Percentiles rank a stretch among this genome's conserved stretches.
Evolutionary conservation across 2,888 invertebrate genomes (phyloP).

Genomic region (Tyria jacobaeae): DNA sequence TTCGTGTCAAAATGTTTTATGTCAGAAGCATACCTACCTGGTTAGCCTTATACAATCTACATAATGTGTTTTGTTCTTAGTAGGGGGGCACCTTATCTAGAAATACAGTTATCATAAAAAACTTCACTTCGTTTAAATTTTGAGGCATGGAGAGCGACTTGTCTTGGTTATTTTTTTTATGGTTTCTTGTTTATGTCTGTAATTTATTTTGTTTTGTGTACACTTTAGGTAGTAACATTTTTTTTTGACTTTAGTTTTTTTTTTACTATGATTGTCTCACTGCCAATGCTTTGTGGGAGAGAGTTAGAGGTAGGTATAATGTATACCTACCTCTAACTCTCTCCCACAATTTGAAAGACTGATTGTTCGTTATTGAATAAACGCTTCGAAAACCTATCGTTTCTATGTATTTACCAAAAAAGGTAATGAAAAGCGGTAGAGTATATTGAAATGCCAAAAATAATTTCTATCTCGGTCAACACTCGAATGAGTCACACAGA

Average conservation of each 20-base stretch:
- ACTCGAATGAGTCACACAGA: constrained; percentile 52
- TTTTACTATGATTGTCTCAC: too few species aligned
- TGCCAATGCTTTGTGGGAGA: too few species aligned
- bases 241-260: not conserved
- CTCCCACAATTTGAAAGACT: too few species aligned
- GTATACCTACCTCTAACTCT: too few species aligned
- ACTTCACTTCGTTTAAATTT: not conserved
- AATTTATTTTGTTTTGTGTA: not conserved
- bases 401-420: too few species aligned
- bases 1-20: constrained; percentile 4
- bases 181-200: not conserved
- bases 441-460: constrained; percentile 7
- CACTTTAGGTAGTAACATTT: not conserved
- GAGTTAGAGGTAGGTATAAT: too few species aligned
- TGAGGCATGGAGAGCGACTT: not conserved
- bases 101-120: constrained; percentile 3
- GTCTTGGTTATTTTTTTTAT: not conserved
- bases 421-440: not conserved
- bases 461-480: constrained; percentile 31
- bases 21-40: constrained; percentile 7
- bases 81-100: not conserved
- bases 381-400: too few species aligned
- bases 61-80: not conserved
- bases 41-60: constrained; percentile 3
- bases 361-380: too few species aligned